These are phyloP conservation scores for Odontesthes bonariensis DNA, from an alignment of 2,113 vertebrate species.

Conservation along the genomic window DNA sequence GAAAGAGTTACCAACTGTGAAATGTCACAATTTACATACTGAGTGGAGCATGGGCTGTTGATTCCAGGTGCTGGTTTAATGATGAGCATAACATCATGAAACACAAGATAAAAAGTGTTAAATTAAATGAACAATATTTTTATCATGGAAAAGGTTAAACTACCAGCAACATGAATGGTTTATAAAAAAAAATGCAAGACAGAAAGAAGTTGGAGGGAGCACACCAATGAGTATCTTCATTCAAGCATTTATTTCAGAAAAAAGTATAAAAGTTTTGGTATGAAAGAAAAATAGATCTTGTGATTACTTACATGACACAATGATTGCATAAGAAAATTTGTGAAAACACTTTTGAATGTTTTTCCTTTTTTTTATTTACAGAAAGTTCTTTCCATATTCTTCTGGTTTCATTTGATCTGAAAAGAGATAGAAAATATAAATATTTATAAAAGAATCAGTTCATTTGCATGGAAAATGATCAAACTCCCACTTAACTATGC, in stretches of 20 bases:
- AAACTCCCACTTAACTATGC: neutral
- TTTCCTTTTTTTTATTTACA: conserved; percentile 7
- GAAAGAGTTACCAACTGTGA: conserved; percentile 12
- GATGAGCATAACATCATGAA: neutral
- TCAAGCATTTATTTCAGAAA: conserved; percentile 34
- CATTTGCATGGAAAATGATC: neutral
- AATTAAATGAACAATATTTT: neutral
- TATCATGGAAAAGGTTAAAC: neutral
- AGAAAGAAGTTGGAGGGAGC: neutral
- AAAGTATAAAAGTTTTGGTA: neutral
- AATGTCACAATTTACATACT: conserved; percentile 24
- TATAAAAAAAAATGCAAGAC: neutral
- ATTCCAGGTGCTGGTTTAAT: conserved; percentile 34
- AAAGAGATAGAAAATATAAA: conserved; percentile 36
- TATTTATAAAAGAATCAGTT: neutral
- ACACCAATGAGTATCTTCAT: neutral
- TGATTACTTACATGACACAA: conserved; percentile 29
- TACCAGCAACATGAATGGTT: neutral
- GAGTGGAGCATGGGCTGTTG: conserved; percentile 17
- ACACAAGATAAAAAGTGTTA: neutral
- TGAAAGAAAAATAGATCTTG: neutral
- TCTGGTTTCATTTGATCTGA: conserved; percentile 78
- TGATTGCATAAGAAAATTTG: neutral
- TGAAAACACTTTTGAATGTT: neutral
- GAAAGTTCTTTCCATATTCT: neutral